Percentiles rank a stretch among this genome's conserved stretches.
These are phyloP conservation scores for Lordiphosa clarofinis DNA, from an alignment of 1,140 invertebrate species.

Conservation along the genomic window DNA sequence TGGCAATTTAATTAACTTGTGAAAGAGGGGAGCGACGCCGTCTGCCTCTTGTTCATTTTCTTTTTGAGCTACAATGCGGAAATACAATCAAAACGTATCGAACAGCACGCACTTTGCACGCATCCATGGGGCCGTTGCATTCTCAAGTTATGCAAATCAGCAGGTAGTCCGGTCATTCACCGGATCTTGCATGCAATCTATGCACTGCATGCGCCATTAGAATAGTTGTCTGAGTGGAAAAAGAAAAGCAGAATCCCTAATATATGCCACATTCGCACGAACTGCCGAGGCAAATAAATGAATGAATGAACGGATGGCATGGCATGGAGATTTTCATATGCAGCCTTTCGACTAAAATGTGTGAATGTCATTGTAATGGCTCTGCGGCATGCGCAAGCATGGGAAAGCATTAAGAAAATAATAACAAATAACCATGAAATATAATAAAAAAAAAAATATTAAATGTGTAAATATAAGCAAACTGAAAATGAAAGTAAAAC, in stretches of 20 bases:
- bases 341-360: slow-evolving; percentile 24
- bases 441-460: slow-evolving; percentile 28
- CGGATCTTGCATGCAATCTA: slow-evolving; percentile 1
- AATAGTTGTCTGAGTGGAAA: too few species aligned
- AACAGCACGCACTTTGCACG: slow-evolving; percentile 62
- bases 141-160: slow-evolving; percentile 45
- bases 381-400: slow-evolving; percentile 4
- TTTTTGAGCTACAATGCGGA: slow-evolving; percentile 54
- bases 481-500: slow-evolving; percentile 42
- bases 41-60: slow-evolving; percentile 1
- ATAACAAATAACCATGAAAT: slow-evolving; percentile 39
- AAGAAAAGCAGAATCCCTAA: too few species aligned
- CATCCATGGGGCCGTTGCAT: slow-evolving; percentile 2
- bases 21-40: too few species aligned
- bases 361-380: slow-evolving; percentile 33
- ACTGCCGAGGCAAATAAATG: too few species aligned
- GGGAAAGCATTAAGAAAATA: slow-evolving; percentile 39
- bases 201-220: too few species aligned
- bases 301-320: too few species aligned
- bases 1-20: slow-evolving; percentile 45
- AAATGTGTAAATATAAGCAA: slow-evolving; percentile 44
- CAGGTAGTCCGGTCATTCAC: slow-evolving; percentile 49
- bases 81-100: slow-evolving; percentile 53
- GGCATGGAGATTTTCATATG: too few species aligned
- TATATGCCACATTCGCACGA: too few species aligned